These are phyloP conservation scores for Brachypteracias leptosomus DNA, from an alignment of 2,113 vertebrate species.

Conservation along the genomic window DNA sequence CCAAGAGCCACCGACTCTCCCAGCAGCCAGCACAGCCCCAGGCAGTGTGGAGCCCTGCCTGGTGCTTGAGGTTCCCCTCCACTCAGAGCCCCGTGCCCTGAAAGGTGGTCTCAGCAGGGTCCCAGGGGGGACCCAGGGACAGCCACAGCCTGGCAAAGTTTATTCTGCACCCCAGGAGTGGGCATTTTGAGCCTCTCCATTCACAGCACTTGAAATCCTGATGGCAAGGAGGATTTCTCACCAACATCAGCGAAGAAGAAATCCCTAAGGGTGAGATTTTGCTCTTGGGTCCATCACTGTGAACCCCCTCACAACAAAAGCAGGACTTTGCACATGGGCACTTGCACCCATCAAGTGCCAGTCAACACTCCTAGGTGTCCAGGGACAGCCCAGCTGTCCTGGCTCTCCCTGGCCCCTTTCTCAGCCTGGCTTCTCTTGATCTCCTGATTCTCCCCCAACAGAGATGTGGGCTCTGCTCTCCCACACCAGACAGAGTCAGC, in stretches of 20 bases:
- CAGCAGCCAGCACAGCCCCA: background rate
- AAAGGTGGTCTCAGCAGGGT: background rate
- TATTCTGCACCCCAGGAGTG: background rate
- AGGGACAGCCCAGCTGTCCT: background rate
- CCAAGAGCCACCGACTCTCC: background rate
- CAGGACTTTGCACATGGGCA: background rate
- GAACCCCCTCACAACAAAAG: accelerated
- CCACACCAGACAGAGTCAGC: background rate
- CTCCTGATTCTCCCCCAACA: background rate
- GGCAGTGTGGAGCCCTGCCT: accelerated
- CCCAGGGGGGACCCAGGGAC: accelerated
- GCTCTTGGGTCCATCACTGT: background rate
- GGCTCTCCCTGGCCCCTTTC: background rate
- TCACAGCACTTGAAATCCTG: accelerated
- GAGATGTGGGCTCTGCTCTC: background rate
- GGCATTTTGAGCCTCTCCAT: background rate
- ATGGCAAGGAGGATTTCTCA: background rate
- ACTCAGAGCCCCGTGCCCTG: accelerated
- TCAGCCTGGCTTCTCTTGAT: background rate
- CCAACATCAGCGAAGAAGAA: accelerated
- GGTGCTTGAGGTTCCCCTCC: accelerated
- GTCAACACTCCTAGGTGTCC: background rate
- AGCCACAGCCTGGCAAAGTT: background rate
- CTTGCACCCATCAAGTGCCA: background rate
- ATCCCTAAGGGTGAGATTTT: background rate